These are phyloP conservation scores for Tonatia bakeri DNA, from an alignment of 2,113 vertebrate species.

Conservation along the genomic window DNA sequence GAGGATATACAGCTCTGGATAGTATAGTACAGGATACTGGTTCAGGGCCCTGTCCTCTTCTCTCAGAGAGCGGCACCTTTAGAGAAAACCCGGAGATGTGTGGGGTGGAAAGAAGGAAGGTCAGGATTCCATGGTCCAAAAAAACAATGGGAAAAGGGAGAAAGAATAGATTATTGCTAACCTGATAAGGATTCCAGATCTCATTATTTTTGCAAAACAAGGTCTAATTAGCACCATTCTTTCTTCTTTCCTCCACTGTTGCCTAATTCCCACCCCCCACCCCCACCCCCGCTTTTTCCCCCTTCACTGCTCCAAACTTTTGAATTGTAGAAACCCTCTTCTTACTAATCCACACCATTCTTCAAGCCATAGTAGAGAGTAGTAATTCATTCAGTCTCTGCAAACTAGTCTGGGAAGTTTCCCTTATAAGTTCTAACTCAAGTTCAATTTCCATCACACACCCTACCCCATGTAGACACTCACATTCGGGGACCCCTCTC, in stretches of 20 bases:
- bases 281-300: not conserved
- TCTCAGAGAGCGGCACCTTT: constrained; percentile 80
- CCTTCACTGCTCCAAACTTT: not conserved
- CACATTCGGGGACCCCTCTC: constrained; percentile 79
- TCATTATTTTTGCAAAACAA: not conserved
- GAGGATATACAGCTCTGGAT: constrained; percentile 83
- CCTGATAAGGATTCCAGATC: not conserved
- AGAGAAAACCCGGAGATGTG: constrained; percentile 1
- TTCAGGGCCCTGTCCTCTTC: constrained; percentile 79
- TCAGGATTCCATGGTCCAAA: not conserved
- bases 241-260: not conserved
- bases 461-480: constrained; percentile 39
- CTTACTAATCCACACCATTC: not conserved
- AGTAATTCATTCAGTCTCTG: not conserved
- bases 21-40: constrained; percentile 78
- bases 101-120: not conserved
- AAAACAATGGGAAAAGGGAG: not conserved
- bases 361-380: not conserved
- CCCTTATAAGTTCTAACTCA: not conserved
- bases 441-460: not conserved
- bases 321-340: not conserved
- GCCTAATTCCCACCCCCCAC: not conserved
- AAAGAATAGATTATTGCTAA: not conserved
- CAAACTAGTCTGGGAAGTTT: not conserved
- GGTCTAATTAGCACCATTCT: not conserved